Conservation (phyloP, 2,113 vertebrate genomes). For the Peromyscus polionotus region DNA sequence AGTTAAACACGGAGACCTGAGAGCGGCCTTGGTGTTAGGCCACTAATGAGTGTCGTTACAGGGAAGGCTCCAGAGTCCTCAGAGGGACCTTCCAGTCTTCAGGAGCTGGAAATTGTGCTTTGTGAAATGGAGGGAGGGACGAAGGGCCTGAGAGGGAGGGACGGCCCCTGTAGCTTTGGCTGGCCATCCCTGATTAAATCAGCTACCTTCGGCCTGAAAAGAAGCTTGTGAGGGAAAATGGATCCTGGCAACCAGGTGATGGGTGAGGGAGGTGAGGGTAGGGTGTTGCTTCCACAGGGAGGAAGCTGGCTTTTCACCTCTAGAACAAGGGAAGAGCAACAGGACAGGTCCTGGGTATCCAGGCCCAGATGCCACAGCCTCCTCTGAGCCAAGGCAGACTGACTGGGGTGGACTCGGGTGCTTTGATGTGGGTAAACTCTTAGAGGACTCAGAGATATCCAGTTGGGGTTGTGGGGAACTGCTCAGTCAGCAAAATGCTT, state of each 20-base stretch:
- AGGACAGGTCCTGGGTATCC: neutral
- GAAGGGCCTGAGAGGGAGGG: neutral
- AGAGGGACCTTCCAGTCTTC: neutral
- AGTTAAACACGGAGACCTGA: slow-evolving; percentile 84
- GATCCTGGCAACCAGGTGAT: neutral
- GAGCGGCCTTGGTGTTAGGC: slow-evolving; percentile 80
- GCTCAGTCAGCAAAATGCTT: neutral
- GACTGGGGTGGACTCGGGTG: neutral
- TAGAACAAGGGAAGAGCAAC: neutral
- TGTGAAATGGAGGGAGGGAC: neutral
- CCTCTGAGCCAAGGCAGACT: neutral
- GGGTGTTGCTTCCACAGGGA: neutral
- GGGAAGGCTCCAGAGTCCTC: neutral
- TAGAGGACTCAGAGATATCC: neutral
- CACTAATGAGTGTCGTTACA: slow-evolving; percentile 77
- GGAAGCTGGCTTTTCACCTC: too few relatives aligned
- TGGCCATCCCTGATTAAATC: neutral
- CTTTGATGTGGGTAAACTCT: neutral
- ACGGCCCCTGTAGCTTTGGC: neutral
- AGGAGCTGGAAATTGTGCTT: neutral
- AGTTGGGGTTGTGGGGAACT: neutral
- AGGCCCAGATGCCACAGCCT: neutral
- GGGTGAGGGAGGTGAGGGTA: neutral
- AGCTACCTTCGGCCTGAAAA: neutral
- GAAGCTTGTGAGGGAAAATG: neutral